Conservation (phyloP, 2,113 vertebrate species). For the Anser brachyrhynchus region DNA sequence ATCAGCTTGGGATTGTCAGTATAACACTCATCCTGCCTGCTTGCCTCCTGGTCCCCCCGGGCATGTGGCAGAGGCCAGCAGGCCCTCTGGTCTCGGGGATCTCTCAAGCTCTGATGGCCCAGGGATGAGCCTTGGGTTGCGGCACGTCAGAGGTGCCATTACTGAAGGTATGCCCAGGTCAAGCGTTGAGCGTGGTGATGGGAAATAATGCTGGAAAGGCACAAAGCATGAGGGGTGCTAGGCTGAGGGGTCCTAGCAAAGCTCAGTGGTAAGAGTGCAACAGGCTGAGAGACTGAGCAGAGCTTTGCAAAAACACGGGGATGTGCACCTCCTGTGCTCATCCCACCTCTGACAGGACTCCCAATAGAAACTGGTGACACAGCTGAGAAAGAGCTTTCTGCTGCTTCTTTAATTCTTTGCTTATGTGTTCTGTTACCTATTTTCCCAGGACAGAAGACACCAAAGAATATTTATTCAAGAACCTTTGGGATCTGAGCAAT, state of each 20-base stretch:
- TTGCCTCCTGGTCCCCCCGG: too few species aligned
- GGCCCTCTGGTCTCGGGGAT: background rate
- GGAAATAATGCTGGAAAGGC: background rate
- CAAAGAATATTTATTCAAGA: background rate
- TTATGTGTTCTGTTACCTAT: background rate
- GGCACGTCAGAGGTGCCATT: rapidly evolving
- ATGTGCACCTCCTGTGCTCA: rapidly evolving
- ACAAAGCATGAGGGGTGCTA: background rate
- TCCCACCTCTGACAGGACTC: background rate
- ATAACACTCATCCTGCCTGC: background rate
- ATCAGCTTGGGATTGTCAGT: background rate
- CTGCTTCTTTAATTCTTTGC: background rate
- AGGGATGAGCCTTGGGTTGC: rapidly evolving
- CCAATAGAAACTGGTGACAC: too few species aligned
- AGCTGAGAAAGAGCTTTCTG: too few species aligned
- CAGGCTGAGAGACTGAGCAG: background rate
- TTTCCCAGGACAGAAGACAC: background rate
- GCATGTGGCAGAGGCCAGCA: background rate
- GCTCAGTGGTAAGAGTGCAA: background rate
- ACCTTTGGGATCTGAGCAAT: background rate
- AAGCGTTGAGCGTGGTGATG: rapidly evolving
- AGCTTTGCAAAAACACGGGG: rapidly evolving
- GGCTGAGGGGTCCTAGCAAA: too few species aligned
- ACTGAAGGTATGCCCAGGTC: background rate
- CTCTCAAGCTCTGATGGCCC: background rate